Conservation (phyloP, 2,113 vertebrate species). For the Sapajus apella region DNA sequence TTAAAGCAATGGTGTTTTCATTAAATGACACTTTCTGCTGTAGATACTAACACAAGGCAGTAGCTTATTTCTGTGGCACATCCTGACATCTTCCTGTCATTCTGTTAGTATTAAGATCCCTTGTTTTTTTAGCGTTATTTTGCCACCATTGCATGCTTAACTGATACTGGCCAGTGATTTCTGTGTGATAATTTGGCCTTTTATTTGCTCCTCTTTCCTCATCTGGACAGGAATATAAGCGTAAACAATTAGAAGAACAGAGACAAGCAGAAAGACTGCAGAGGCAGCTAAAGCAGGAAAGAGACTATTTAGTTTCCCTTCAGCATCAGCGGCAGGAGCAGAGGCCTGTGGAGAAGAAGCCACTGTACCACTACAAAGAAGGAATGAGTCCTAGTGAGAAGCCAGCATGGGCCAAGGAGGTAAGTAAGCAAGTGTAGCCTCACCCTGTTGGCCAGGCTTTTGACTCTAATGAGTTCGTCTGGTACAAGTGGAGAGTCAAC, state of each 20-base stretch:
- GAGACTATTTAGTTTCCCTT: slow-evolving; percentile 96
- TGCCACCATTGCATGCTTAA: not conserved
- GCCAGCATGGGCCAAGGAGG: slow-evolving; percentile 98
- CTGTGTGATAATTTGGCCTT: not conserved
- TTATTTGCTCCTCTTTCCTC: slow-evolving; percentile 37
- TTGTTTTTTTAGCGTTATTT: not conserved
- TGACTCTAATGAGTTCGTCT: fast-evolving
- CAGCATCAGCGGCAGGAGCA: slow-evolving; percentile 93
- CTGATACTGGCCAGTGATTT: not conserved
- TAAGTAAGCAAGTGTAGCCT: slow-evolving; percentile 68
- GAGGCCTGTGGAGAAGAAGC: slow-evolving; percentile 94
- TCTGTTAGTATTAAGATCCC: not conserved
- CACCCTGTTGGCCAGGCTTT: fast-evolving
- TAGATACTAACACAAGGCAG: not conserved
- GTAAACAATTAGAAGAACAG: slow-evolving; percentile 99
- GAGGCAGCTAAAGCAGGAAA: slow-evolving; percentile 96
- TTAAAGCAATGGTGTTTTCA: not conserved
- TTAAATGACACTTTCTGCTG: not conserved
- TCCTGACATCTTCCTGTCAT: not conserved
- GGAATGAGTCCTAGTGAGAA: slow-evolving; percentile 96
- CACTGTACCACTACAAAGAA: slow-evolving; percentile 98
- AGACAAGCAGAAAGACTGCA: slow-evolving; percentile 97
- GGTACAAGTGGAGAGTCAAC: not conserved
- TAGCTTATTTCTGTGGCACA: not conserved
- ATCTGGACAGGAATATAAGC: slow-evolving; percentile 93